phyloP scores from a whole-genome alignment of 2,888 invertebrate species.

The Gibbula magus region DNA sequence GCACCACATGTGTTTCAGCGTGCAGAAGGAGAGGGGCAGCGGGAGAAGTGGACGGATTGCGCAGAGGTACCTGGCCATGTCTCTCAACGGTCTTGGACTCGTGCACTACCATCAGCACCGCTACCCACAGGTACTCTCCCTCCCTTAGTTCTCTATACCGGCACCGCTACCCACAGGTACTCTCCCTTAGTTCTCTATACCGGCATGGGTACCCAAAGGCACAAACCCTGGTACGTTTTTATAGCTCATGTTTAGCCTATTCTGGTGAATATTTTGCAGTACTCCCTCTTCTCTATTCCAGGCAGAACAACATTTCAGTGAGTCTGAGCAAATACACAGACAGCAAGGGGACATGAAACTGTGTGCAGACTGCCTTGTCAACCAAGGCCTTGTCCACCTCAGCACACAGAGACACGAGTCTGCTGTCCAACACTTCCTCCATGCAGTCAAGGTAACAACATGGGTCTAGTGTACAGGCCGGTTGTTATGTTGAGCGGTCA shows the following conservation, averaged over 20 bases:
- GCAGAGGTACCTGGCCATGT: not conserved
- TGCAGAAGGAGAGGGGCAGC: too few species aligned
- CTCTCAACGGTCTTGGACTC: conserved; percentile 44
- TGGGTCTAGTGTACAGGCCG: too few species aligned
- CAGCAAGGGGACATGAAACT: not conserved
- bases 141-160: not conserved
- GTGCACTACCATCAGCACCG: conserved; percentile 28
- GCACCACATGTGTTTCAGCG: too few species aligned
- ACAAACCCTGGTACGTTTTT: not conserved
- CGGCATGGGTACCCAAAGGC: conserved; percentile 29
- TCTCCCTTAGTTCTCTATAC: not conserved
- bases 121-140: conserved; percentile 41
- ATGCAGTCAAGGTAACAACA: conserved; percentile 39
- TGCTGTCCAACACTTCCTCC: conserved; percentile 40
- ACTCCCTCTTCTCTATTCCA: conserved; percentile 10
- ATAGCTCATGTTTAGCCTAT: too few species aligned
- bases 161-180: conserved; percentile 44
- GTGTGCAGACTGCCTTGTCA: conserved; percentile 32
- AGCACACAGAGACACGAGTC: conserved; percentile 28
- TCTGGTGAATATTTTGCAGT: too few species aligned
- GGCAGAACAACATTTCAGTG: conserved; percentile 20
- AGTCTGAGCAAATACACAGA: not conserved
- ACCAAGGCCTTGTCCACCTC: conserved; percentile 38
- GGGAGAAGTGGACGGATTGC: too few species aligned
- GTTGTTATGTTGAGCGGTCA: too few species aligned